phyloP scores from a whole-genome alignment of 2,888 invertebrate genomes.

The Cyrtodaria siliqua region DNA sequence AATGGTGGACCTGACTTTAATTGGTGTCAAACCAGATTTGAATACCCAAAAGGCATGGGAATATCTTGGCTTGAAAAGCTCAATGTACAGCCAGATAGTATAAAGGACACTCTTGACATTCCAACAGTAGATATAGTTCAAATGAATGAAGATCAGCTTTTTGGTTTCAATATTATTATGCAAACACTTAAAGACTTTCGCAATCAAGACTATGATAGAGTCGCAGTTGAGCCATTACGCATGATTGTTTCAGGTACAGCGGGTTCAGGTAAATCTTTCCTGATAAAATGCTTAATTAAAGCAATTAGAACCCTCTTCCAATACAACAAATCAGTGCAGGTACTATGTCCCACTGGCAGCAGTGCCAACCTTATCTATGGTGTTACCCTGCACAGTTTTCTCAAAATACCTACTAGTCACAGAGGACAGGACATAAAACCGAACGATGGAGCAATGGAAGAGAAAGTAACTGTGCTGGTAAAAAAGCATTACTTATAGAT shows the following conservation, averaged over 20 bases:
- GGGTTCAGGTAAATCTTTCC: slow-evolving; percentile 61
- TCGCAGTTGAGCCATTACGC: slow-evolving; percentile 28
- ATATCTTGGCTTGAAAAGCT: too few relatives aligned
- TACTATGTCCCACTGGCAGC: slow-evolving; percentile 65
- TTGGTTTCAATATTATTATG: slow-evolving; percentile 61
- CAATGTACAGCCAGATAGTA: too few relatives aligned
- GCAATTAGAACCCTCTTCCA: slow-evolving; percentile 42
- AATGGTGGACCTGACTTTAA: too few relatives aligned
- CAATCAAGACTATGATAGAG: too few relatives aligned
- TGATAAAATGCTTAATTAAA: slow-evolving; percentile 62
- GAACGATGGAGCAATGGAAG: slow-evolving; percentile 28
- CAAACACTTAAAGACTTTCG: too few relatives aligned
- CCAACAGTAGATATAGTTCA: background rate
- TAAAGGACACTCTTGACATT: too few relatives aligned
- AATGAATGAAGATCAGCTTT: slow-evolving; percentile 59
- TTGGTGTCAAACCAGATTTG: too few relatives aligned
- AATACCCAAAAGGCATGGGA: too few relatives aligned
- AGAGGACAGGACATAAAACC: slow-evolving; percentile 44
- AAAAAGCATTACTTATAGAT: slow-evolving; percentile 43
- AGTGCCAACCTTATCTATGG: slow-evolving; percentile 65
- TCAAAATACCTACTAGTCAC: slow-evolving; percentile 15
- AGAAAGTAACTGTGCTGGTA: slow-evolving; percentile 45
- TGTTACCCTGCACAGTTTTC: slow-evolving; percentile 60
- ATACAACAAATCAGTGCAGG: slow-evolving; percentile 54
- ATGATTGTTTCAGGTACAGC: slow-evolving; percentile 61